A percentile compares a stretch with the other conserved stretches of the same genome.
phyloP scores from a whole-genome alignment of 2,113 vertebrate genomes.

The Lepidiolamprologus cunningtoni region DNA sequence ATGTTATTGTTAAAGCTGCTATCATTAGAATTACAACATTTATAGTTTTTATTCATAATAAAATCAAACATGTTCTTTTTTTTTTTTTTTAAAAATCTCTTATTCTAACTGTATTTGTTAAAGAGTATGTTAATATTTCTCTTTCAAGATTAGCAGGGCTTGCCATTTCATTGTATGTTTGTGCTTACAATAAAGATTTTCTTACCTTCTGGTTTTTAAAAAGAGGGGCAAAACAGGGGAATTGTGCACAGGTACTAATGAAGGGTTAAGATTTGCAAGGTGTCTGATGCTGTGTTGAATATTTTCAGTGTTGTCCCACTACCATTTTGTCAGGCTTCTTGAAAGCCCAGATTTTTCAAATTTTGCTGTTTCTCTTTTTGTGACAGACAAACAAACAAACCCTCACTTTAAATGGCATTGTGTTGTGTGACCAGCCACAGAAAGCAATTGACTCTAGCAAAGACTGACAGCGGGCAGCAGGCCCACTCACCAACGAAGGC shows the following conservation, averaged over 20 bases:
- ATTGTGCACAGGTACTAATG: neutral
- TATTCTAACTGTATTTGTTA: neutral
- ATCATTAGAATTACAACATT: too few relatives aligned
- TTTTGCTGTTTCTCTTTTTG: neutral
- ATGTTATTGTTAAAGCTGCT: too few relatives aligned
- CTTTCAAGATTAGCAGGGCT: neutral
- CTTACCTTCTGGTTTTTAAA: neutral
- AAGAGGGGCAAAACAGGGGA: neutral
- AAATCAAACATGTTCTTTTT: too few relatives aligned
- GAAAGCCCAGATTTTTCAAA: neutral
- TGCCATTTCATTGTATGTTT: neutral
- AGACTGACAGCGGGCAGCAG: conserved; percentile 7
- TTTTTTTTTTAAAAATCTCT: neutral
- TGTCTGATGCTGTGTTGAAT: neutral
- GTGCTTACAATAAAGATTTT: neutral
- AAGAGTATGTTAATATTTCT: neutral
- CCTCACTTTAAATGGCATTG: neutral
- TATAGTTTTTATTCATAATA: too few relatives aligned
- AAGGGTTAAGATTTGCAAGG: neutral
- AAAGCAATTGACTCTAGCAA: conserved; percentile 18
- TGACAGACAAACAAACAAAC: neutral
- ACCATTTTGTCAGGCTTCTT: neutral
- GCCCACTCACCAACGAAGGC: neutral
- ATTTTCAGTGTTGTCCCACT: neutral
- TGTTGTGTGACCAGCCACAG: neutral